A percentile compares a stretch with the other conserved stretches of the same genome.
Evolutionary conservation across 2,888 invertebrate genomes (phyloP).

Genomic region (Temnothorax rugatulus): DNA sequence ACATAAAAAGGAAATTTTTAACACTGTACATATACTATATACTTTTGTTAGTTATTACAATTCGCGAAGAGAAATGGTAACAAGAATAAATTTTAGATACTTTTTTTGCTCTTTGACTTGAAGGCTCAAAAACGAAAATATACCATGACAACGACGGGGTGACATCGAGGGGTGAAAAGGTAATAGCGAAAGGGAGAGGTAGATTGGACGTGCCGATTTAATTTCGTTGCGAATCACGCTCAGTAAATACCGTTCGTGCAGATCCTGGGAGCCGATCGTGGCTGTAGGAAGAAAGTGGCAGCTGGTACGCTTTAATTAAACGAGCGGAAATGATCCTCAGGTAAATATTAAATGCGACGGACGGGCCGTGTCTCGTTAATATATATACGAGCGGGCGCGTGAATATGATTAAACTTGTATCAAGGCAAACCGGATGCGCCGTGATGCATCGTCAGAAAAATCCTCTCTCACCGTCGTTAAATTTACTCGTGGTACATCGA

Average conservation of each 20-base stretch:
- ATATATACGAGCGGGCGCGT: conserved; percentile 63
- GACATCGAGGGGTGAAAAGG: conserved; percentile 55
- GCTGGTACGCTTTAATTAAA: conserved; percentile 73
- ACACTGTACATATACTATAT: not conserved
- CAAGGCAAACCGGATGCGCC: conserved; percentile 55
- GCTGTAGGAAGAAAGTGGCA: conserved; percentile 68
- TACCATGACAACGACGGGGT: not conserved
- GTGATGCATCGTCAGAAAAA: conserved; percentile 46
- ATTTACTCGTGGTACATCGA: conserved; percentile 27
- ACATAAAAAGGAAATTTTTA: not conserved
- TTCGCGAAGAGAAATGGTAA: not conserved
- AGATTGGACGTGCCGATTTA: conserved; percentile 78
- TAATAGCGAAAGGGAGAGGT: conserved; percentile 66
- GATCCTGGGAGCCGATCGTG: conserved; percentile 71
- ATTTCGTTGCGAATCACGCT: conserved; percentile 78
- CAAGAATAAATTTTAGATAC: conserved; percentile 18
- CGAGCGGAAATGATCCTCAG: conserved; percentile 76
- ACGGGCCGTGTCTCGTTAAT: conserved; percentile 73
- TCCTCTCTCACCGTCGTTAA: conserved; percentile 37
- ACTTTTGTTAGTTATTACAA: not conserved
- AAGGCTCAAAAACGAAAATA: conserved; percentile 52
- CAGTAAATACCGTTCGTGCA: conserved; percentile 70
- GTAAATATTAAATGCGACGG: conserved; percentile 76
- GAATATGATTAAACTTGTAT: conserved; percentile 75
- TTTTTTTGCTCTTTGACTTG: conserved; percentile 46